Base-by-base conservation (phyloP, 2,888 invertebrate genomes). In the Drosophila differens region DNA sequence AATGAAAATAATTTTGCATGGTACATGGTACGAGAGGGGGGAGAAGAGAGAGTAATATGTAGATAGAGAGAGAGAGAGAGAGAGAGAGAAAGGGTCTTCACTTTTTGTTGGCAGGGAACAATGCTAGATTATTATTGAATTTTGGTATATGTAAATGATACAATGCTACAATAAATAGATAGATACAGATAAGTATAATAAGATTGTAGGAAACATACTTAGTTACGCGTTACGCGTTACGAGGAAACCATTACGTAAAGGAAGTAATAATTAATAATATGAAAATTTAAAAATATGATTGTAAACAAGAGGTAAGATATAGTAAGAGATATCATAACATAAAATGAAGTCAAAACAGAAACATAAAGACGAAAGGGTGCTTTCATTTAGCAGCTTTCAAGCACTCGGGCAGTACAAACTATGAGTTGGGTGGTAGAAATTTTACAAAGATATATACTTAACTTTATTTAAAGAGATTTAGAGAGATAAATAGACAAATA, bases 131-230 rank as follows among this genome's bases (percentile, higher is more conserved):
- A 66, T 76, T 76, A 66, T 76, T 69, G 64, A 76, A 44, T 76
- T 69, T 71, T 49, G 51, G 22, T 79, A 16, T 74, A 77, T 78
- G 74, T 82, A 77, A 87, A 89, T 89, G 87, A 82, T 70, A 83
- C 14, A 57, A 57, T 70, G 69, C 89, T 89, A 87, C 78, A 73
- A 70, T 70, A 63, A 66, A 44, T 58, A 82, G 55, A 72, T 84
- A 63, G 39, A 65, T 68, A 59, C 32, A 54, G 59, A 39, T 60
- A 30, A 35, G 35, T 35, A 35, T 54, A 25, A 14, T 52, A 44
- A 39, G 16, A 60, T 53, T 37, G 28, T 59, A 41, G 53, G 57
- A 77, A 58, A 71, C 72, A 78, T 78, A 77, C 66, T 33, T 58
- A 75, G 39, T 30, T 41, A 47, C 47, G 47, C 47, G 47, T 9